Conservation (phyloP, 2,113 vertebrate species). For the Labrus mixtus region DNA sequence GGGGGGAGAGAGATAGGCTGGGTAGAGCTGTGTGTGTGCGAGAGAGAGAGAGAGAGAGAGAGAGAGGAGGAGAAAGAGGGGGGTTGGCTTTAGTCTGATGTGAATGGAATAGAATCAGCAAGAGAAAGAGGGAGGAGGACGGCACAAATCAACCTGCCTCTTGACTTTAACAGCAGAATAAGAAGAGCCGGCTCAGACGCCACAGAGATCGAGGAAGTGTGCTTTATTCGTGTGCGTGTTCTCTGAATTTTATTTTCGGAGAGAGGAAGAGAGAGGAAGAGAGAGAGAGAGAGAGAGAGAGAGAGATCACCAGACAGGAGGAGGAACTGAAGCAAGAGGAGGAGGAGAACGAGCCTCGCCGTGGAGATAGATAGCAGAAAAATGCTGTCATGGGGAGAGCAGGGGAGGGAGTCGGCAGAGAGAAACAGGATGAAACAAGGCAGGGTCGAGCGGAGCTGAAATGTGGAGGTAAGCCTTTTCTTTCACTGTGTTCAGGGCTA, state of each 20-base stretch:
- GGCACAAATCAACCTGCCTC: slow-evolving; percentile 84
- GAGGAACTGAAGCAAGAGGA: slow-evolving; percentile 70
- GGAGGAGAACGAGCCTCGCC: slow-evolving; percentile 60
- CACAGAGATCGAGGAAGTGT: slow-evolving; percentile 61
- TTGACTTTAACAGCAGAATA: slow-evolving; percentile 76
- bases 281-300: slow-evolving; percentile 73
- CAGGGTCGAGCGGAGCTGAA: slow-evolving; percentile 77
- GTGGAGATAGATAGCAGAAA: slow-evolving; percentile 79
- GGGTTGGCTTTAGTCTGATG: slow-evolving; percentile 82
- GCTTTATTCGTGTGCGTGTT: neutral
- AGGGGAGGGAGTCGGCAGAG: slow-evolving; percentile 77
- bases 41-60: slow-evolving; percentile 26
- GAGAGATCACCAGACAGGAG: slow-evolving; percentile 64
- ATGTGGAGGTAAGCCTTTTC: slow-evolving; percentile 81
- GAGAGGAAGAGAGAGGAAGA: slow-evolving; percentile 71
- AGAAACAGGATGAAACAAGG: slow-evolving; percentile 81
- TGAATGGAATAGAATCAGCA: slow-evolving; percentile 84
- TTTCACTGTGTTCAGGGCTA: slow-evolving; percentile 46
- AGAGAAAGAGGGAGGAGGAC: slow-evolving; percentile 69
- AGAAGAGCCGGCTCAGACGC: slow-evolving; percentile 55
- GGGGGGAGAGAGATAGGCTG: slow-evolving; percentile 44
- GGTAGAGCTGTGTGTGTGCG: slow-evolving; percentile 43
- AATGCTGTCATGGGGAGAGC: slow-evolving; percentile 83
- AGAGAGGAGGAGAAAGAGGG: slow-evolving; percentile 69
- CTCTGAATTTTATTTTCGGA: slow-evolving; percentile 65